phyloP scores from a whole-genome alignment of 1,140 invertebrate species.

The Antheraea mylitta region DNA sequence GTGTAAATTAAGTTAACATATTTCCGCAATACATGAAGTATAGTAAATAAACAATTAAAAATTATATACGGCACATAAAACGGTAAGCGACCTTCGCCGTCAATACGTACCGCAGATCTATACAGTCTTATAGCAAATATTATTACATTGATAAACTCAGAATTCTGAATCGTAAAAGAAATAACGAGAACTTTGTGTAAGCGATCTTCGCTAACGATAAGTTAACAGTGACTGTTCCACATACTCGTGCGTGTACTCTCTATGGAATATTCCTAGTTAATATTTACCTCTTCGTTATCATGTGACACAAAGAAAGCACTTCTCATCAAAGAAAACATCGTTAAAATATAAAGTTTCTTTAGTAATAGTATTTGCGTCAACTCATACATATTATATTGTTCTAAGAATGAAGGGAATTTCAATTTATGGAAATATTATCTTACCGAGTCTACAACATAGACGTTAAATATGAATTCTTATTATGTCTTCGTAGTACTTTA shows the following conservation, averaged over 20 bases:
- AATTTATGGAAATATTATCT: neutral
- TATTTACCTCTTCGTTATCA: neutral
- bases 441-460: neutral
- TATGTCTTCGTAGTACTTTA: neutral
- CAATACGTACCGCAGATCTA: neutral
- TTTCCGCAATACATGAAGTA: too few relatives aligned
- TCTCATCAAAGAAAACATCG: conserved; percentile 8
- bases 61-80: neutral
- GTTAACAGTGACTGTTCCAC: conserved; percentile 16
- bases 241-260: neutral
- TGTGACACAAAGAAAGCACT: neutral
- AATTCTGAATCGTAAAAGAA: neutral
- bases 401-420: conserved; percentile 4
- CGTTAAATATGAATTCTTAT: neutral
- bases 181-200: neutral
- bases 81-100: neutral
- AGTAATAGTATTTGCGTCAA: conserved; percentile 6
- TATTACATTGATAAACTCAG: neutral
- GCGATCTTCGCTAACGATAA: conserved; percentile 22
- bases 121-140: neutral
- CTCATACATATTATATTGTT: conserved; percentile 3
- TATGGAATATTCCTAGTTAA: conserved; percentile 16
- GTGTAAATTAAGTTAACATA: too few relatives aligned
- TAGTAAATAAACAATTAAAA: neutral
- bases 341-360: neutral